A percentile compares a stretch with the other conserved stretches of the same genome.
phyloP scores from a whole-genome alignment of 2,113 vertebrate genomes.

The Donacobius atricapilla region DNA sequence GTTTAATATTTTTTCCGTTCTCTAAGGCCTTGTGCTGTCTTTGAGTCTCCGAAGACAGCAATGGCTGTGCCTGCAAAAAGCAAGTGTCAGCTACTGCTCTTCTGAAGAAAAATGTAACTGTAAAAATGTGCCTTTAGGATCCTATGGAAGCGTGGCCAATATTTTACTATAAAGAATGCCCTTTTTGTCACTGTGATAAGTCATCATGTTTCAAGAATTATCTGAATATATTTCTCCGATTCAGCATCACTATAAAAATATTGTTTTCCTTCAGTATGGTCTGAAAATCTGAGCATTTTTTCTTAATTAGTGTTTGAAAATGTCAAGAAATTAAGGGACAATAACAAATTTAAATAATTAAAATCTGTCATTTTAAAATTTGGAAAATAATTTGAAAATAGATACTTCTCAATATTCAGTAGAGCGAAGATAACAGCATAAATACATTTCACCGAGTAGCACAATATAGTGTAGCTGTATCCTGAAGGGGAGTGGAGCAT shows the following conservation, averaged over 20 bases:
- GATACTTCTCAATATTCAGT: not conserved
- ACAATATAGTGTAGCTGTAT: not conserved
- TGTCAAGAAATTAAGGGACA: not conserved
- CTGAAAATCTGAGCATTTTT: not conserved
- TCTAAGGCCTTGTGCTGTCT: not conserved
- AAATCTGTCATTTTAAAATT: not conserved
- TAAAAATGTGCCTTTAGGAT: not conserved
- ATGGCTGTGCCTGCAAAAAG: not conserved
- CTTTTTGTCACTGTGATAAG: not conserved
- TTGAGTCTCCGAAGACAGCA: not conserved
- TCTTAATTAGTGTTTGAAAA: not conserved
- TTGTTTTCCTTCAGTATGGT: not conserved
- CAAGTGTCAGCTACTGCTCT: not conserved
- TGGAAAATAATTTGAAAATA: not conserved
- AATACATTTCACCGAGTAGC: not conserved
- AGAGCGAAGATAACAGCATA: not conserved
- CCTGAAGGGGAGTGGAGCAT: not conserved
- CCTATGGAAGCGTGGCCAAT: not conserved
- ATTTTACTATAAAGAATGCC: not conserved
- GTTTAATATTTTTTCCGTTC: not conserved
- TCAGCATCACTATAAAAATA: not conserved
- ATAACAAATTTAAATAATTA: not conserved
- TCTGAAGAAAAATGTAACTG: not conserved
- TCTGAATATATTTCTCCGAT: not conserved
- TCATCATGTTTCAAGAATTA: not conserved